phyloP scores from a whole-genome alignment of 1,140 invertebrate species.

The Drosophila sp. region DNA sequence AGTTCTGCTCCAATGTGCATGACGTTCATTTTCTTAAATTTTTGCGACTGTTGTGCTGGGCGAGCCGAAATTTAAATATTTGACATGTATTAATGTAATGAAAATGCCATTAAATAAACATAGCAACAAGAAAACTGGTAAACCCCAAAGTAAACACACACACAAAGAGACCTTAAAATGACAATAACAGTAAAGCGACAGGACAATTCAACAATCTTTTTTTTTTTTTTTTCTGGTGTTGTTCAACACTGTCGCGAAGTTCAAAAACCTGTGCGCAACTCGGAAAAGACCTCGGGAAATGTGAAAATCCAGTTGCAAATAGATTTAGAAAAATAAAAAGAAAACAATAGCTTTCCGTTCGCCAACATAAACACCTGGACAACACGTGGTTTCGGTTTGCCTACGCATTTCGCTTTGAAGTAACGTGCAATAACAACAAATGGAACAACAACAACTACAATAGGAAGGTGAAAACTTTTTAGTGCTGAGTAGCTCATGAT shows the following conservation, averaged over 20 bases:
- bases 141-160: constrained; percentile 41
- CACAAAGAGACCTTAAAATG: constrained; percentile 18
- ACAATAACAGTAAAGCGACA: constrained; percentile 33
- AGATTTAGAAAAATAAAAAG: neutral
- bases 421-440: constrained; percentile 36
- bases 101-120: constrained; percentile 79
- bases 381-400: constrained; percentile 70
- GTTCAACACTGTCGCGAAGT: constrained; percentile 19
- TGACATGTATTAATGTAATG: constrained; percentile 81
- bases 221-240: constrained; percentile 7
- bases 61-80: constrained; percentile 78
- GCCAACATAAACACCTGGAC: constrained; percentile 76
- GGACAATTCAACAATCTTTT: constrained; percentile 29
- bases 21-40: constrained; percentile 25
- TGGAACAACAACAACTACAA: constrained; percentile 14
- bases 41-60: constrained; percentile 42
- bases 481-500: constrained; percentile 5
- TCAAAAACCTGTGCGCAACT: constrained; percentile 27
- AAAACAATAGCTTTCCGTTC: constrained; percentile 36
- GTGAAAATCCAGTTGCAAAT: neutral
- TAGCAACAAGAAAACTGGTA: constrained; percentile 70
- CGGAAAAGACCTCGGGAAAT: constrained; percentile 52
- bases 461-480: constrained; percentile 31
- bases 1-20: constrained; percentile 41
- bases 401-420: constrained; percentile 68